Base-by-base conservation (phyloP, 2,113 vertebrate species). In the Entelurus aequoreus region DNA sequence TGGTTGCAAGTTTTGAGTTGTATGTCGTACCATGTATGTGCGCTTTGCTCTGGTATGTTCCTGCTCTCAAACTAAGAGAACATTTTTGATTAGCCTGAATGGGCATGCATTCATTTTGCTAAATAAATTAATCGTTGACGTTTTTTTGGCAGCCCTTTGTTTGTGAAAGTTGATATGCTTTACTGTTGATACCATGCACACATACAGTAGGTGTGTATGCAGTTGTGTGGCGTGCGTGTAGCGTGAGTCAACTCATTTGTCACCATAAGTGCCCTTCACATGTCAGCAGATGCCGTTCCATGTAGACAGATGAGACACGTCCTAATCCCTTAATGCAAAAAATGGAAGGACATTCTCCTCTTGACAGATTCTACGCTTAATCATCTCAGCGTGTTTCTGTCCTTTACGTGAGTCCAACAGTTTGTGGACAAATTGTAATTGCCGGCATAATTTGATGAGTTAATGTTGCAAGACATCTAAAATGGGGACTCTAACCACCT, bases 321-420 rank as follows among this genome's bases (percentile, higher is more conserved):
- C 59, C 64, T 79, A 73, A 84, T 82, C 70, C 68, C 68, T 58
- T 77, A 66, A 74, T 78, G 67, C 61, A 76, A 66, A 78, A 65
- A 56, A 60, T 50, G 55, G 48, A 49, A 48, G 21, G 52, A 66
- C 62, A 61, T 54, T 73, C 60, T 63, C 54, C 58, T 65, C 66
- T 50, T 77, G 71, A 71, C 59, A 73, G 36, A 58, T 73, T 76
- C 52, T 14, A 11, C 38, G 47, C 38, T 71, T 47, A 62, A 70
- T 79, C 63, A 65, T 66, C 58, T 55, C 28, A 35, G 6, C 12
- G 48, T 60, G 68, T 65, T 71, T 42, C n/a, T 69, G 68, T 72
- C 77, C 69, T 77, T 74, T 59, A 0, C 2, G 11, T 8, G 37
- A 1, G 21, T 70, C 40, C 44, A 48, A 65, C 63, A 35, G 62